Base-by-base conservation (phyloP, 2,113 vertebrate species). In the Orientallactaga bullata region DNA sequence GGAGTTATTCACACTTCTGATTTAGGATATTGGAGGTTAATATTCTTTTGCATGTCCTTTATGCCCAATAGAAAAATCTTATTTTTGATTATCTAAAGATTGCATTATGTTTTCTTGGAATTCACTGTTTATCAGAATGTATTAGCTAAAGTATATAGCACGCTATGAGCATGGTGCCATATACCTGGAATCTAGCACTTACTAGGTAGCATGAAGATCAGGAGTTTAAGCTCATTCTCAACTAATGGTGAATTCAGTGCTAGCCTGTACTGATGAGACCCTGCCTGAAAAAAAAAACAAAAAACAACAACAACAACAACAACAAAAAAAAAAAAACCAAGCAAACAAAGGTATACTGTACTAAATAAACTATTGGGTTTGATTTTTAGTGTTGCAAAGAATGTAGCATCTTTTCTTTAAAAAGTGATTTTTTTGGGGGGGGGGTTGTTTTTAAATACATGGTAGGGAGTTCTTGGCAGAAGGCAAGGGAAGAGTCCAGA, bases 51-150 rank as follows among this genome's bases (percentile, higher is more conserved):
- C 26, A 35, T 82, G 74, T 90, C 42, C 3, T 88, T 94, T 80
- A 77, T 91, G 66, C 5, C 23, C 42, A 76, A 1, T 61, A 76
- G 61, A 76, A 84, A 88, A 90, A 66, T 89, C 39, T 83, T 90
- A 63, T n/a, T 91, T 94, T 47, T 86, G 35, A 69, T 95, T 77
- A 68, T 90, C 58, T 47, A 72, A 90, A 80, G 26, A 24, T 88
- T 74, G 42, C 10, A 60, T 85, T 95, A 83, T 28, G 61, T 84
- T 84, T 12, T 93, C 77, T 93, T 85, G 61, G 61, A 91, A 82
- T 23, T 74, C 51, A 61, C n/a, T 88, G 65, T 92, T 94, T 89
- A 32, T 86, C 21, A 87, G 76, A 84, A 37, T 74, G 12, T 74
- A 11, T 86, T 89, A 73, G 17, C 39, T 74, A 63, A 80, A 6